These are phyloP conservation scores for Syrphus vitripennis DNA, from an alignment of 2,888 invertebrate genomes.

Conservation along the genomic window DNA sequence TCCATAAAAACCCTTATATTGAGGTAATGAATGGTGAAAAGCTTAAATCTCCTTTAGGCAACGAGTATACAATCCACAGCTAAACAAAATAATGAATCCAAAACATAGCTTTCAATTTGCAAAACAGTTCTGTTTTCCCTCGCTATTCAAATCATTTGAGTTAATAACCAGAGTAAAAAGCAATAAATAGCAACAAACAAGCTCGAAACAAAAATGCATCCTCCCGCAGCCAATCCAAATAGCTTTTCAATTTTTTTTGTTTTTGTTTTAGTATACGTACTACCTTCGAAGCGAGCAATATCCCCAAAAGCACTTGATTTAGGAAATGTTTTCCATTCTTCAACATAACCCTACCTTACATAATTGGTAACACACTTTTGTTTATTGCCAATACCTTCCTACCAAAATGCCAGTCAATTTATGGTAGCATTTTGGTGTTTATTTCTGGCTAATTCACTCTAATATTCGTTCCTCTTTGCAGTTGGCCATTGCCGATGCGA, in stretches of 20 bases:
- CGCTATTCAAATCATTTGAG: too few relatives aligned
- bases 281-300: background rate
- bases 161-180: background rate
- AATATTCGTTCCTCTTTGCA: background rate
- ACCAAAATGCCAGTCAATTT: conserved; percentile 10
- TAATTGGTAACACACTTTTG: conserved; percentile 3
- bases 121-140: too few relatives aligned
- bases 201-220: background rate
- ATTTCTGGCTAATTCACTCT: background rate
- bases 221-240: background rate
- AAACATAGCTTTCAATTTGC: too few relatives aligned
- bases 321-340: background rate
- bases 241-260: background rate
- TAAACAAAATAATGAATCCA: too few relatives aligned
- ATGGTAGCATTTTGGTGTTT: conserved; percentile 19
- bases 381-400: conserved; percentile 12
- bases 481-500: too few relatives aligned
- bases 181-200: background rate
- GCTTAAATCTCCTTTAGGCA: too few relatives aligned
- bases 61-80: too few relatives aligned
- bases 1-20: too few relatives aligned
- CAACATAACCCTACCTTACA: background rate
- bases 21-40: too few relatives aligned
- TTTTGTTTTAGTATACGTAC: too few relatives aligned
- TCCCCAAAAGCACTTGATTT: background rate